Evolutionary conservation across 2,113 vertebrate species (phyloP).

Genomic region (Cephalophus harveyi): DNA sequence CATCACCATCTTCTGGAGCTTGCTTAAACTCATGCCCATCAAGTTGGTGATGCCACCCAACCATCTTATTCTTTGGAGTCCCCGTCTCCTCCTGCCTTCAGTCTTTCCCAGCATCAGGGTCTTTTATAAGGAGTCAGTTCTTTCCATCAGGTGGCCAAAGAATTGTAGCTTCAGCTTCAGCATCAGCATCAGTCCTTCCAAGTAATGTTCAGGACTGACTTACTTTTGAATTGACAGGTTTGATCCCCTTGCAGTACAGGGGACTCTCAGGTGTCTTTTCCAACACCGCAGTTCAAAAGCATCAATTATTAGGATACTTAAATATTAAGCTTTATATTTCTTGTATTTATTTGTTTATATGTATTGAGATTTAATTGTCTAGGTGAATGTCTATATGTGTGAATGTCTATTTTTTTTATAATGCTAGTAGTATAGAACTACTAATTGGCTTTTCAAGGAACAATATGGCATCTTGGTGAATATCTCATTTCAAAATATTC

Average conservation of each 20-base stretch:
- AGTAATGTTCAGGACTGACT: background rate
- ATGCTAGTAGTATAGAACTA: background rate
- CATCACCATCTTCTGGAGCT: background rate
- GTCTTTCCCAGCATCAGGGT: background rate
- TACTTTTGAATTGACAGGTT: background rate
- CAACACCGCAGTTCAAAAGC: background rate
- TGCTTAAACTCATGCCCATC: background rate
- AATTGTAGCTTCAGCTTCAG: background rate
- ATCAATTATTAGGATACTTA: background rate
- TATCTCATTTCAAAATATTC: background rate
- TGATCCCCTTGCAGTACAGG: background rate
- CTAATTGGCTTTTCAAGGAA: background rate
- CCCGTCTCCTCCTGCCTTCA: accelerated
- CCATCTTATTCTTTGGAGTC: background rate
- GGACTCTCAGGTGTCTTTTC: background rate
- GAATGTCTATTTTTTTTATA: background rate
- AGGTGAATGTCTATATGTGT: background rate
- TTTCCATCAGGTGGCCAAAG: background rate
- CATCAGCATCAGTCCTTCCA: background rate
- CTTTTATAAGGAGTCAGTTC: background rate
- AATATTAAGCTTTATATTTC: background rate
- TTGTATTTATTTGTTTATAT: background rate
- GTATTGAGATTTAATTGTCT: background rate
- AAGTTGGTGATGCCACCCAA: background rate
- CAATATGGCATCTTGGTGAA: background rate